phyloP scores from a whole-genome alignment of 2,888 invertebrate genomes.

The Synanthedon andrenaeformis region DNA sequence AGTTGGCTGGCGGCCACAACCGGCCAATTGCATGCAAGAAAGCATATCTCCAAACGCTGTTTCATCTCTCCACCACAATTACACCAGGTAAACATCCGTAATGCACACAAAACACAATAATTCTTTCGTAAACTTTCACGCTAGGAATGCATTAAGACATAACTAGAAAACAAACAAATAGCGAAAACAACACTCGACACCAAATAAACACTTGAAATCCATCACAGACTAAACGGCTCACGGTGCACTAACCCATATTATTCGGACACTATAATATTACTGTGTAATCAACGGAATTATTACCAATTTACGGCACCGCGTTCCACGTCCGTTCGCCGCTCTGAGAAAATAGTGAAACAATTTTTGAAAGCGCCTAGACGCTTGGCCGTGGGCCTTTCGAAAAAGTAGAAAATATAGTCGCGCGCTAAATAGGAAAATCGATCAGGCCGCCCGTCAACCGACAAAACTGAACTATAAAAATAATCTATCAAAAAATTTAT shows the following conservation, averaged over 20 bases:
- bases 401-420: constrained; percentile 61
- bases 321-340: constrained; percentile 56
- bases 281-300: constrained; percentile 66
- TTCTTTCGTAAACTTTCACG: constrained; percentile 51
- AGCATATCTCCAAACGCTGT: background rate
- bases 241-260: constrained; percentile 63
- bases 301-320: constrained; percentile 62
- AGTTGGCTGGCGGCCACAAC: background rate
- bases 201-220: constrained; percentile 16
- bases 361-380: constrained; percentile 66
- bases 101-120: constrained; percentile 40
- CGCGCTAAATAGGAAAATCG: constrained; percentile 67
- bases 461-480: constrained; percentile 61
- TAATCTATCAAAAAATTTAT: constrained; percentile 70
- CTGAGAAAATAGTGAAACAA: constrained; percentile 60
- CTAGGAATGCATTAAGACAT: constrained; percentile 43
- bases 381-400: constrained; percentile 57
- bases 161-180: constrained; percentile 41
- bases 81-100: constrained; percentile 27
- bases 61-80: background rate
- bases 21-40: background rate
- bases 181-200: constrained; percentile 27
- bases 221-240: constrained; percentile 40
- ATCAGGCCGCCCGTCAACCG: constrained; percentile 53
- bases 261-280: constrained; percentile 52